Percentiles rank a stretch among this genome's conserved stretches.
phyloP scores from a whole-genome alignment of 2,113 vertebrate species.

The Phaethornis superciliosus region DNA sequence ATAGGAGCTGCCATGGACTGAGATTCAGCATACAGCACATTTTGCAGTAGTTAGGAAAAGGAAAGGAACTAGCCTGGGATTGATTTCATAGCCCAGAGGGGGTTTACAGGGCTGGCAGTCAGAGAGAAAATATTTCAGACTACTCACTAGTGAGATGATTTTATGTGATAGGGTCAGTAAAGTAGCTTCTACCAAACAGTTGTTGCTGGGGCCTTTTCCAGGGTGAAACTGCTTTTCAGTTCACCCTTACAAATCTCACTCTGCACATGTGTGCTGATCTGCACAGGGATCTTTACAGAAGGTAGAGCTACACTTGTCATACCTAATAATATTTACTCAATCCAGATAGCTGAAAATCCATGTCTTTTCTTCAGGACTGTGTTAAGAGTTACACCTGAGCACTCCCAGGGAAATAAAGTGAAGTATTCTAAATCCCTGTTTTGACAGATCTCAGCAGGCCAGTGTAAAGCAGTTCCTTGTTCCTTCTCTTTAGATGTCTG shows the following conservation, averaged over 20 bases:
- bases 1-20: neutral
- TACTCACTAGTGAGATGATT: slow-evolving; percentile 3
- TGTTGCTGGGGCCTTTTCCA: slow-evolving; percentile 5
- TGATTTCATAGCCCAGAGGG: slow-evolving; percentile 35
- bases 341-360: slow-evolving; percentile 3
- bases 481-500: neutral
- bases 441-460: neutral
- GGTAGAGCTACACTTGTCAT: neutral
- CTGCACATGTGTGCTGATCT: neutral
- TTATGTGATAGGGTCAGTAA: slow-evolving; percentile 17
- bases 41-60: slow-evolving; percentile 10
- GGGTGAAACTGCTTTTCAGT: slow-evolving; percentile 32
- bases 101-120: slow-evolving; percentile 9
- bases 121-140: slow-evolving; percentile 18
- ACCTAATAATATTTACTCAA: neutral
- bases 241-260: slow-evolving; percentile 20
- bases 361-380: neutral
- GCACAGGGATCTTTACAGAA: slow-evolving; percentile 34
- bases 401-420: neutral
- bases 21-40: slow-evolving; percentile 25
- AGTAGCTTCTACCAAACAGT: slow-evolving; percentile 11
- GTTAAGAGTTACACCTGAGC: neutral
- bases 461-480: neutral
- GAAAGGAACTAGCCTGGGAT: slow-evolving; percentile 3
- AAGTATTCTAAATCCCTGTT: neutral